These are phyloP conservation scores for Mongoloraphidia duomilia DNA, from an alignment of 2,888 invertebrate species.

Conservation along the genomic window DNA sequence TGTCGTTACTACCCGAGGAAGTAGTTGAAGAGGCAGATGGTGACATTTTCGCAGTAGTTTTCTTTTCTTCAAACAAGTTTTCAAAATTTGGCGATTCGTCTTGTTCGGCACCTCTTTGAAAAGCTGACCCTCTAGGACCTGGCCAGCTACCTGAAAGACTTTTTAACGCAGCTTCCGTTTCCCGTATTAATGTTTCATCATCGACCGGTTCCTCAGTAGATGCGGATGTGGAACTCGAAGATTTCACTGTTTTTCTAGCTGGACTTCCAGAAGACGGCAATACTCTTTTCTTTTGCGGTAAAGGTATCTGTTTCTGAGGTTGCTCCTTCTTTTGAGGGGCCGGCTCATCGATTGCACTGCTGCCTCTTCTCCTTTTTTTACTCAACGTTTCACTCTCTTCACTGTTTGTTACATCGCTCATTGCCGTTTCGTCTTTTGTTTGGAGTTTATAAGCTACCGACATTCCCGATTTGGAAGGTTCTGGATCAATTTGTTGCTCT, in stretches of 20 bases:
- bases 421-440: conserved; percentile 22
- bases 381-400: conserved; percentile 23
- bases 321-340: conserved; percentile 21
- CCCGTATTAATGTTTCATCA: conserved; percentile 70
- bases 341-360: conserved; percentile 25
- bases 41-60: conserved; percentile 44
- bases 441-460: conserved; percentile 9
- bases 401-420: conserved; percentile 18
- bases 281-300: conserved; percentile 46
- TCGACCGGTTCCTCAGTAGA: conserved; percentile 32
- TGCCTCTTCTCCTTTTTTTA: conserved; percentile 34
- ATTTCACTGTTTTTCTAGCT: conserved; percentile 22
- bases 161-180: conserved; percentile 77
- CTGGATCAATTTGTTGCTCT: conserved; percentile 35
- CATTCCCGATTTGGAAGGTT: conserved; percentile 14
- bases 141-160: conserved; percentile 79
- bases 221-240: conserved; percentile 16
- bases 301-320: conserved; percentile 28
- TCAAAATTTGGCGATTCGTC: conserved; percentile 72
- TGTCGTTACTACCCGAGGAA: conserved; percentile 37
- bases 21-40: conserved; percentile 51
- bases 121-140: conserved; percentile 46
- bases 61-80: conserved; percentile 72
- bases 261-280: conserved; percentile 26
- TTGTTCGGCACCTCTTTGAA: conserved; percentile 43